Base-by-base conservation (phyloP, 2,113 vertebrate species). In the Aspiorhynchus laticeps region DNA sequence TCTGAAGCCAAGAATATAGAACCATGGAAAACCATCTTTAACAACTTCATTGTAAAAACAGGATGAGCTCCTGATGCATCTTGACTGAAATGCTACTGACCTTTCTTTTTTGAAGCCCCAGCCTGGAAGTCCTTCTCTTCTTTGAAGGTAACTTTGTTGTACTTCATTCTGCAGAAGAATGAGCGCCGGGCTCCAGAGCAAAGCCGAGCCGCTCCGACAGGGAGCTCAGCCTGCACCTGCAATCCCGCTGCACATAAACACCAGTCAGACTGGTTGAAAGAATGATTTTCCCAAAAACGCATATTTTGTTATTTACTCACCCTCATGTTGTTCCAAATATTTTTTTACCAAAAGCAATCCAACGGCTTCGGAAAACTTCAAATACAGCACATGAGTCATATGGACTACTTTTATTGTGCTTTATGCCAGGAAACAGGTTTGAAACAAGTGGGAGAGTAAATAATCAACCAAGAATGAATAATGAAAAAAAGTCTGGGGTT, bases 81-180 rank as follows among this genome's bases (percentile, higher is more conserved):
- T 4, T 6, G 38, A 36, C 3, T 38, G 15, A 46, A 41, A 11
- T 86, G 46, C 36, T 21, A 51, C 65, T 80, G 89, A 97, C 97
- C 97, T 96, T 97, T 97, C 94, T 96, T 97, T 94, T 96, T 96
- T 46, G 96, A 93, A 61, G 93, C 92, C 85, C 92, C 89, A 15
- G 95, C 91, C 87, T 96, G 94, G 74, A 95, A 95, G 83, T 96
- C 95, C 87, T 96, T 96, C 74, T 95, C 93, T 89, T 97, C 96
- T 91, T 97, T 97, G 24, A 96, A 92, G 2, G 90, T 84, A n/a
- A 91, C 87, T 89, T 95, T 95, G 88, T 96, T 96, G 88, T 93
- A 96, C 92, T 97, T 98, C 91, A 98, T 97, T 36, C 97, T 95
- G 85, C 96, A 98, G 93, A 97, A 97, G 91, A 97, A 98, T 26